phyloP scores from a whole-genome alignment of 2,113 vertebrate genomes.

The Stomatorhinus ivindoensis region DNA sequence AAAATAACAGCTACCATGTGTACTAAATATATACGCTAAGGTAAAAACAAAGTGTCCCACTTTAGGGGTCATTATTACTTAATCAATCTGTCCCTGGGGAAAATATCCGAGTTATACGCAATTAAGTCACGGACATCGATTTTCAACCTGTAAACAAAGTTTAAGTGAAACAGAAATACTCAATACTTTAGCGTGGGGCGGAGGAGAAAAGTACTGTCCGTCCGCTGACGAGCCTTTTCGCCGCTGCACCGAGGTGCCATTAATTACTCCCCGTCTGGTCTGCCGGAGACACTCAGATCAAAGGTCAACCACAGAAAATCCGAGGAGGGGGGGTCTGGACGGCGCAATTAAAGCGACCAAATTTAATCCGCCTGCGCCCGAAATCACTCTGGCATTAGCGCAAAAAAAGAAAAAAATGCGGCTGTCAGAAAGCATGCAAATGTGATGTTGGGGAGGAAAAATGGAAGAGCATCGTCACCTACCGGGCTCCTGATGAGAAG shows the following conservation, averaged over 20 bases:
- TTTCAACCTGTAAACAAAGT: conserved; percentile 73
- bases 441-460: conserved; percentile 41
- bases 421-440: conserved; percentile 35
- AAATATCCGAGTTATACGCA: conserved; percentile 68
- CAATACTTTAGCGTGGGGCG: conserved; percentile 47
- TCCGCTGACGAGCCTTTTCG: conserved; percentile 45
- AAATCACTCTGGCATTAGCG: conserved; percentile 38
- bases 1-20: not conserved
- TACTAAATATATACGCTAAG: conserved; percentile 49
- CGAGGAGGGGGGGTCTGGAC: conserved; percentile 50
- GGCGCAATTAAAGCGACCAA: conserved; percentile 72
- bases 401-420: conserved; percentile 29
- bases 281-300: conserved; percentile 76
- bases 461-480: conserved; percentile 68
- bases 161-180: conserved; percentile 63
- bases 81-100: conserved; percentile 80
- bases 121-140: conserved; percentile 69
- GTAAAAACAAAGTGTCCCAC: conserved; percentile 45
- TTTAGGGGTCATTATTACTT: conserved; percentile 84
- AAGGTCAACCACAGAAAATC: conserved; percentile 84
- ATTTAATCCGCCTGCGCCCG: conserved; percentile 58
- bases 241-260: conserved; percentile 47
- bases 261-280: conserved; percentile 63
- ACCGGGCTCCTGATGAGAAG: conserved; percentile 82
- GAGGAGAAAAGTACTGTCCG: conserved; percentile 29